Evolutionary conservation across 2,797 vertebrate species (phyloP), one percentile per base, ranked within the genome.

Genomic region (Crypturellus tataupa): DNA sequence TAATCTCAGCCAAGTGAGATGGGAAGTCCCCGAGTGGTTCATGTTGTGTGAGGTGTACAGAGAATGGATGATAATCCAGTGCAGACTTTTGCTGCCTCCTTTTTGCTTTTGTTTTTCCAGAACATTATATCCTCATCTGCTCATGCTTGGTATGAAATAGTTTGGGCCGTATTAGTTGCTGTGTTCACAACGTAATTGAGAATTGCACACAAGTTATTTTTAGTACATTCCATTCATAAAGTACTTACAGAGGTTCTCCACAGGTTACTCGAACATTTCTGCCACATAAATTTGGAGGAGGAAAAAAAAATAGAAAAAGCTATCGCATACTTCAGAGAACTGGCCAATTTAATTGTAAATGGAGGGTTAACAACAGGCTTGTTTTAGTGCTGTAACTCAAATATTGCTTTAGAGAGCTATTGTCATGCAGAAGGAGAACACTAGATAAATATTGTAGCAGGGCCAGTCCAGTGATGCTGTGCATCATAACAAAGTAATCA

Each of bases 191-290:
- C 71, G 17, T 46, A 86, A 85, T 49, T 90, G 70, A 82, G 72
- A 91, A 80, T 89, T 86, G 79, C 88, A 87, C 55, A 63, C 37
- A 18, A 90, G 90, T 79, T 94, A 40, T 88, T 94, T 87, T 95
- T 97, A 97, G 97, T 97, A 98, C 98, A 99, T 99, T 99, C 99
- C 99, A 98, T 97, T 94, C 93, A 58, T 58, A 23, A 84, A 92
- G 80, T 85, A 94, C 92, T 89, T 91, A 37, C 37, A 44, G 27
- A 78, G 86, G 72, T 96, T 93, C 94, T 95, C 94, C 94, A 91
- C 70, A 75, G 64, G 80, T 94, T 94, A 86, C 88, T 97, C 90
- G 73, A 85, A 75, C 63, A 53, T 97, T 96, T 94, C 90, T 95
- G 49, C 82, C 91, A 77, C 73, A 80, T 76, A 46, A 85, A 87